Base-by-base conservation (phyloP, 2,113 vertebrate genomes). In the Dunckerocampus dactyliophorus region DNA sequence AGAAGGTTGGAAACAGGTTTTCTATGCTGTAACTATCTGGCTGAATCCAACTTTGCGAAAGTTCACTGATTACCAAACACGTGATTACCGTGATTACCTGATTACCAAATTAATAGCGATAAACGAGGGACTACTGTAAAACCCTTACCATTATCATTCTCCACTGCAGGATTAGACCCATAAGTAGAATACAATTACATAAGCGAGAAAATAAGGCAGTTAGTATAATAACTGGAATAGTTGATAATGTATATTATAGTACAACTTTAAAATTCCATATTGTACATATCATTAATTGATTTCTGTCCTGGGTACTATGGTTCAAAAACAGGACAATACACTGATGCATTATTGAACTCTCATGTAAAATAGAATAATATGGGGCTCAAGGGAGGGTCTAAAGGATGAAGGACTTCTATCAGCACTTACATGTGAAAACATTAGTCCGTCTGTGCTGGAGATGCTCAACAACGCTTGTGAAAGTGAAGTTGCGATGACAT, bases 401-500 rank as follows among this genome's bases (percentile, higher is more conserved):
- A 56, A 42, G 43, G 7, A 68, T 13, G 13, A 47, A 52, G 17
- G 13, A 47, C 17, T 59, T 47, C 22, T 21, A 46, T 47, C 57
- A 47, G 16, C 57, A 47, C 22, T 47, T 59, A 15, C 17, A 47
- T 46, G 46, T 53, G 48, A 69, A 67, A 76, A 43, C 54, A 65
- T 17, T 7, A 56, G 49, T 45, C 9, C 17, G 17, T 56, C 34
- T 64, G 11, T 24, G 39, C 46, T 45, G 37, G 28, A 67, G 59
- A 64, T 42, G 21, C 48, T 71, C 69, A 39, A 65, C 47, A 65
- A 65, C 6, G 42, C 57, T 63, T 59, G 16, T 56, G 7, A 76
- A 80, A 80, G 50, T 58, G 75, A 61, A 73, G 59, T 45, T 60
- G 63, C 66, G 53, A 74, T 67, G 67, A 71, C 63, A 51, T 81